A percentile compares a stretch with the other conserved stretches of the same genome.
These are phyloP conservation scores for Notocelia uddmanniana DNA, from an alignment of 2,888 invertebrate species.

Conservation along the genomic window DNA sequence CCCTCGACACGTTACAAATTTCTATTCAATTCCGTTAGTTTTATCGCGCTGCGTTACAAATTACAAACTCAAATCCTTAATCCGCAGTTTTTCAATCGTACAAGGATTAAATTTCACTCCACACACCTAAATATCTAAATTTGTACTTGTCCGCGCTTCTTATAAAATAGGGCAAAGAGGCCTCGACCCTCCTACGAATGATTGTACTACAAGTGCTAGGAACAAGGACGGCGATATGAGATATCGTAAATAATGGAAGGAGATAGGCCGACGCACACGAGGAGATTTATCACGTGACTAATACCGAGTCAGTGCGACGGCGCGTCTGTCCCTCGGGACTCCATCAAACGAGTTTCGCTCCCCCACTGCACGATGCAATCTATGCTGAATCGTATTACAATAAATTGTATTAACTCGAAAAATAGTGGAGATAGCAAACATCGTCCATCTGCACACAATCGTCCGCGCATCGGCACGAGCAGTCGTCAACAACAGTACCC, in stretches of 20 bases:
- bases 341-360: constrained; percentile 85
- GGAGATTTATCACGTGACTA: constrained; percentile 85
- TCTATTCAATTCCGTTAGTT: constrained; percentile 4
- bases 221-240: constrained; percentile 71
- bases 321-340: constrained; percentile 78
- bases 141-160: constrained; percentile 66
- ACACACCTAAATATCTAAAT: constrained; percentile 54
- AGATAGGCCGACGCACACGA: constrained; percentile 70
- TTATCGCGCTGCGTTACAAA: not conserved
- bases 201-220: constrained; percentile 70
- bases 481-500: constrained; percentile 64
- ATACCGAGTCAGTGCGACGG: constrained; percentile 80
- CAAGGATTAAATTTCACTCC: constrained; percentile 26
- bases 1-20: constrained; percentile 21
- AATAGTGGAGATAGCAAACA: constrained; percentile 85
- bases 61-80: constrained; percentile 1
- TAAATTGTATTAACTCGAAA: constrained; percentile 86
- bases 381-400: constrained; percentile 86
- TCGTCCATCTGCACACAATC: constrained; percentile 84
- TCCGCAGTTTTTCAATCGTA: constrained; percentile 13
- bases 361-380: constrained; percentile 84
- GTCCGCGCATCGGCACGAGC: constrained; percentile 61
- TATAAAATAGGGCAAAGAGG: constrained; percentile 70
- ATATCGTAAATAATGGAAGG: constrained; percentile 65
- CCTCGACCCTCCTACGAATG: constrained; percentile 67